phyloP scores from a whole-genome alignment of 2,797 vertebrate genomes.

The Chaenodraco wilsoni region DNA sequence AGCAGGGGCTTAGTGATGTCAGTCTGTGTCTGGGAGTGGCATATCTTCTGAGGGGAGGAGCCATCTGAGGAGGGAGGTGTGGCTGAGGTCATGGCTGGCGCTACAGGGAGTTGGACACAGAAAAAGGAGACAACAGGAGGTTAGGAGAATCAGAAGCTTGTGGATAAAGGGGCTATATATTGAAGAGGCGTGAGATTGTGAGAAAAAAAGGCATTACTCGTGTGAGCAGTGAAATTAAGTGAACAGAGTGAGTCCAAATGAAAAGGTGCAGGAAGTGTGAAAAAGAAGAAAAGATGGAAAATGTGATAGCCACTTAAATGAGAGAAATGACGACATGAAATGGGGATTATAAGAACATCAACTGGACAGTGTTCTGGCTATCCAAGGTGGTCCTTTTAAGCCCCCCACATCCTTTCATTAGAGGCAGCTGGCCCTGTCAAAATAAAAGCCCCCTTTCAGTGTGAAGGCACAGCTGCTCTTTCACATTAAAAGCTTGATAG shows the following conservation, averaged over 20 bases:
- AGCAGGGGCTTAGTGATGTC: conserved; percentile 83
- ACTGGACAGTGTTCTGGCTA: conserved; percentile 42
- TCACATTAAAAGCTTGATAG: conserved; percentile 69
- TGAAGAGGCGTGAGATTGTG: background rate
- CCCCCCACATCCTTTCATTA: conserved; percentile 42
- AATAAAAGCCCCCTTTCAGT: conserved; percentile 75
- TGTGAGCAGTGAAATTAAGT: background rate
- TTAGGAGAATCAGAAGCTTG: background rate
- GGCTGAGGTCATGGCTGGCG: conserved; percentile 80
- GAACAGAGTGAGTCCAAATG: conserved; percentile 29
- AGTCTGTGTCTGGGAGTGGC: conserved; percentile 86
- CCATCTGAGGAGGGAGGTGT: conserved; percentile 78
- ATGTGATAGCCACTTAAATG: conserved; percentile 10
- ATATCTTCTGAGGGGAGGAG: conserved; percentile 83
- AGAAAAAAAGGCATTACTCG: background rate
- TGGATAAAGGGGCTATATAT: background rate
- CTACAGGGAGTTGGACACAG: conserved; percentile 35
- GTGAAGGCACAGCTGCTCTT: conserved; percentile 72
- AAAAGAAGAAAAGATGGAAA: conserved; percentile 10
- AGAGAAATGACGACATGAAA: conserved; percentile 26
- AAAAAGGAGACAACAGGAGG: conserved; percentile 13
- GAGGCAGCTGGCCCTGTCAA: conserved; percentile 65
- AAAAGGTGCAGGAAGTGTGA: conserved; percentile 31
- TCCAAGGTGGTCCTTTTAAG: conserved; percentile 49
- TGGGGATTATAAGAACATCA: conserved; percentile 37